phyloP scores from a whole-genome alignment of 2,797 vertebrate genomes.

The Columba guinea region DNA sequence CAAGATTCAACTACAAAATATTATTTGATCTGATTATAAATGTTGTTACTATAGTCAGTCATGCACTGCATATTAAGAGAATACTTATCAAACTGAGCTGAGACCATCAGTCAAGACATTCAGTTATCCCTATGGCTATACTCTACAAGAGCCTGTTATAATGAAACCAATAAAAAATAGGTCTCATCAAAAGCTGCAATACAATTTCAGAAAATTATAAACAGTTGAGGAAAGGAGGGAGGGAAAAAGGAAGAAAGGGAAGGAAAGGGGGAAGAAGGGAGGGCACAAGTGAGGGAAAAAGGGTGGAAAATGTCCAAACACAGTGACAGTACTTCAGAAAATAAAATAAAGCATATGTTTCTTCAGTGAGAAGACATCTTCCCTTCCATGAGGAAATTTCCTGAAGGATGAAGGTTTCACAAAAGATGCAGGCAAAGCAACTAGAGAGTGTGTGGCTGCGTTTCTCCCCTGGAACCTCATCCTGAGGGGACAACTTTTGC shows the following conservation, averaged over 20 bases:
- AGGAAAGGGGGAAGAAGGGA: no score
- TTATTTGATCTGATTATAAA: neutral
- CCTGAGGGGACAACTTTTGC: neutral
- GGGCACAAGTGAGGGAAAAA: no score
- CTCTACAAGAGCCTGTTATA: neutral
- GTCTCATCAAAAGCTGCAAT: neutral
- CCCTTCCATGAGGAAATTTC: neutral
- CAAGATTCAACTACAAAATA: neutral
- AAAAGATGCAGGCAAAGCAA: neutral
- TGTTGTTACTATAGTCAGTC: neutral
- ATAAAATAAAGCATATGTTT: neutral
- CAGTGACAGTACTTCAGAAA: neutral
- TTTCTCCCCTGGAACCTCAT: neutral
- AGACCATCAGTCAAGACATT: neutral
- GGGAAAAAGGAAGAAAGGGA: no score
- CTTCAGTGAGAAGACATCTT: neutral
- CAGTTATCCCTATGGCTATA: neutral
- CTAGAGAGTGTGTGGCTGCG: neutral
- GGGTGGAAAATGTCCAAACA: neutral
- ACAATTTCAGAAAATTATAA: neutral
- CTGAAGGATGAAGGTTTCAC: neutral
- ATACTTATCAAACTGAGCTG: neutral
- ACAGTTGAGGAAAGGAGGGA: accelerated
- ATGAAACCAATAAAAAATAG: neutral
- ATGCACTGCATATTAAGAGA: neutral